phyloP scores from a whole-genome alignment of 2,113 vertebrate species.

The Solea solea region DNA sequence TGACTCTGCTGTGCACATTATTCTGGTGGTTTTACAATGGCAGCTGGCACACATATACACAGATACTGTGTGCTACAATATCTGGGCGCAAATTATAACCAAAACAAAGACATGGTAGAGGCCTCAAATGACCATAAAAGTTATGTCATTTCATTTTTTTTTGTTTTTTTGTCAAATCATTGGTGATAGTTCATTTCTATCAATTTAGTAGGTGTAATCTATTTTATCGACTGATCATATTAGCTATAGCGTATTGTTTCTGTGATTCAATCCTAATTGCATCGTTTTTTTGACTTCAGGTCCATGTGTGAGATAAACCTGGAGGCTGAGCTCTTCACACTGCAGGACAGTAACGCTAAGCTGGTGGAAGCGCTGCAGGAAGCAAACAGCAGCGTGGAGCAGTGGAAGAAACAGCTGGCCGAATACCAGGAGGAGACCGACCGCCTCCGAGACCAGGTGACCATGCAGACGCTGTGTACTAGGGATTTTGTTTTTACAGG shows the following conservation, averaged over 20 bases:
- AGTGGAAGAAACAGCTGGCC: constrained; percentile 94
- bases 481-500: no score
- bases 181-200: no score
- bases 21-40: neutral
- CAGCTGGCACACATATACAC: neutral
- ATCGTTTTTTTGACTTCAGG: constrained; percentile 62
- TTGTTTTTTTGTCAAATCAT: neutral
- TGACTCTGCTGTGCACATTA: neutral
- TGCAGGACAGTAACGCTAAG: constrained; percentile 94
- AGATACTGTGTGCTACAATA: neutral
- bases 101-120: neutral
- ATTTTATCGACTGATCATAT: no score
- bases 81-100: neutral
- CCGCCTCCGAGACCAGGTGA: constrained; percentile 87
- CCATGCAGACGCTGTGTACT: neutral
- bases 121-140: neutral
- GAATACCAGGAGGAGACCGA: constrained; percentile 93
- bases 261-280: no score
- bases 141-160: neutral
- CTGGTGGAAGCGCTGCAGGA: constrained; percentile 91
- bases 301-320: constrained; percentile 93
- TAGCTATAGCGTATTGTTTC: no score
- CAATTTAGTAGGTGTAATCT: no score
- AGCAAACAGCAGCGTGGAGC: constrained; percentile 89
- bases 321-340: constrained; percentile 92